A percentile compares a stretch with the other conserved stretches of the same genome.
These are phyloP conservation scores for Drusus annulatus DNA, from an alignment of 1,140 invertebrate species.

Conservation along the genomic window DNA sequence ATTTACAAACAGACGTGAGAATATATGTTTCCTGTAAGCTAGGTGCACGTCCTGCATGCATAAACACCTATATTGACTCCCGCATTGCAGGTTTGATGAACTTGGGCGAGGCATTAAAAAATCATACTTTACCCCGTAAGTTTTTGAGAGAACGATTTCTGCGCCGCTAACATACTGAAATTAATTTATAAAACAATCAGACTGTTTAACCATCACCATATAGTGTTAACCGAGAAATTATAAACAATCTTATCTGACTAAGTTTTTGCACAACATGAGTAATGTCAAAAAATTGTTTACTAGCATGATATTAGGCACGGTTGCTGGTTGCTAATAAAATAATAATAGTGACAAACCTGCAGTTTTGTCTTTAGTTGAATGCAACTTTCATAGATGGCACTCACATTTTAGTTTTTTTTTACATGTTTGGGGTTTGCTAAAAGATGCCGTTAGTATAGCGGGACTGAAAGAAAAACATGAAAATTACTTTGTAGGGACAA, in stretches of 20 bases:
- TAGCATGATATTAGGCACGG: conserved; percentile 35
- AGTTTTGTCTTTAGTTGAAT: no score
- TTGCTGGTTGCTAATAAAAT: no score
- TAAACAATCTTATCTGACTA: neutral
- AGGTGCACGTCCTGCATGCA: conserved; percentile 12
- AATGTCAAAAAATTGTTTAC: conserved; percentile 51
- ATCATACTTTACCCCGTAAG: conserved; percentile 49
- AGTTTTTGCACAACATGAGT: conserved; percentile 18
- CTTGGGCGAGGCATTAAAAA: conserved; percentile 38
- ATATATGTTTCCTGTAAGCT: neutral
- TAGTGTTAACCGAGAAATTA: neutral
- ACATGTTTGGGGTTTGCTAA: no score
- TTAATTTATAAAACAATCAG: neutral
- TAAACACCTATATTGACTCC: conserved; percentile 22
- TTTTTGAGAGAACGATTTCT: conserved; percentile 56
- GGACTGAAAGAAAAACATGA: no score
- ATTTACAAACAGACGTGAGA: no score
- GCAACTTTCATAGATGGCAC: no score
- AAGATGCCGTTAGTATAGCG: no score
- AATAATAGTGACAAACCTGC: no score
- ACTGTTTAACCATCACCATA: neutral
- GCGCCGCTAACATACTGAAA: conserved; percentile 46
- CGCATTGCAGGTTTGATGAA: conserved; percentile 36
- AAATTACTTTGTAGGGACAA: no score
- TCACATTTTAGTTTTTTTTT: no score